A percentile compares a stretch with the other conserved stretches of the same genome.
Evolutionary conservation across 2,113 vertebrate genomes (phyloP).

Genomic region (Hippocampus barbouri): DNA sequence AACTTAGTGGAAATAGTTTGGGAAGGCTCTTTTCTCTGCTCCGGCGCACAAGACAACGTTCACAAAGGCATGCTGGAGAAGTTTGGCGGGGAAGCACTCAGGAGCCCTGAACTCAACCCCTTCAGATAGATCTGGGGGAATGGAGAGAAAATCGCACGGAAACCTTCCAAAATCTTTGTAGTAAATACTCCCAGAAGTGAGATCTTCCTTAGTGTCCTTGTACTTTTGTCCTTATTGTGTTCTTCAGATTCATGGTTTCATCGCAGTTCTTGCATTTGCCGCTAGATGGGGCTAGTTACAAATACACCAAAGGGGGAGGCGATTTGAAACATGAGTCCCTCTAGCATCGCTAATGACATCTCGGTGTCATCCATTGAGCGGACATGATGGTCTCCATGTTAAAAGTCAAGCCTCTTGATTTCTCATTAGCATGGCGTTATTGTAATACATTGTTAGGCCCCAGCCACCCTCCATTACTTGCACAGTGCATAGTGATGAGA

Average conservation of each 20-base stretch:
- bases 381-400: slow-evolving; percentile 61
- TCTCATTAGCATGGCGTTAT: slow-evolving; percentile 64
- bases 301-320: slow-evolving; percentile 15
- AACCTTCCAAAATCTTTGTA: too few relatives aligned
- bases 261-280: slow-evolving; percentile 32
- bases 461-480: background rate
- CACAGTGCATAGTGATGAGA: slow-evolving; percentile 40
- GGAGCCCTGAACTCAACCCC: too few relatives aligned
- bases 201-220: too few relatives aligned
- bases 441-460: slow-evolving; percentile 54
- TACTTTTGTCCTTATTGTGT: too few relatives aligned
- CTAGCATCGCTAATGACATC: slow-evolving; percentile 46
- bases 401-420: slow-evolving; percentile 65
- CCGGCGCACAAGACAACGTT: too few relatives aligned
- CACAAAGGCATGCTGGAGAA: too few relatives aligned
- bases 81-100: too few relatives aligned
- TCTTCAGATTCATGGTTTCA: background rate
- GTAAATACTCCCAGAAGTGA: too few relatives aligned
- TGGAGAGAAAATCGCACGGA: too few relatives aligned
- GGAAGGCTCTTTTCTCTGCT: too few relatives aligned
- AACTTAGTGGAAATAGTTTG: too few relatives aligned
- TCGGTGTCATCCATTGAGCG: slow-evolving; percentile 48
- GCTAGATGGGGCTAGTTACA: slow-evolving; percentile 52
- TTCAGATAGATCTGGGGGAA: too few relatives aligned
- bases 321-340: slow-evolving; percentile 24